Conservation (phyloP, 1,140 invertebrate genomes). For the Drosophila kanapiae region DNA sequence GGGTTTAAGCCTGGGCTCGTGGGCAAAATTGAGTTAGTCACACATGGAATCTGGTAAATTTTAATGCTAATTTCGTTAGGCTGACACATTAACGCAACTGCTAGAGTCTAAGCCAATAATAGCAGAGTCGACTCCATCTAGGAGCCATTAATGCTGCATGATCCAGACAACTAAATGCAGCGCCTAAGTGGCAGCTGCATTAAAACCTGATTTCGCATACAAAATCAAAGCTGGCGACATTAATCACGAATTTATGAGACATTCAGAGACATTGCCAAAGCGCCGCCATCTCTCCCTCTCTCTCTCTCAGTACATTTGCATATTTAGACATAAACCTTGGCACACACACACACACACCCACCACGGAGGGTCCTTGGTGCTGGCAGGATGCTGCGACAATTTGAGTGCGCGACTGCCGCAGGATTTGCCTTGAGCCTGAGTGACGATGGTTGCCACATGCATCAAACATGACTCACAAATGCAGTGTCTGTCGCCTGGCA, state of each 20-base stretch:
- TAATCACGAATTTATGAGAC: constrained; percentile 60
- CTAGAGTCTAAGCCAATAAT: constrained; percentile 62
- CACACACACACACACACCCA: constrained; percentile 25
- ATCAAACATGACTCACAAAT: constrained; percentile 61
- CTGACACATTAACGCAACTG: constrained; percentile 66
- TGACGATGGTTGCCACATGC: constrained; percentile 56
- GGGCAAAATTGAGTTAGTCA: constrained; percentile 71
- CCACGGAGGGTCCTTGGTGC: constrained; percentile 5
- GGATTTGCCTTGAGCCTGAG: constrained; percentile 29
- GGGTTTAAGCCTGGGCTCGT: not conserved
- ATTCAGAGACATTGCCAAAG: constrained; percentile 34
- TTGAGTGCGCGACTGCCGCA: constrained; percentile 62
- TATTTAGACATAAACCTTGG: constrained; percentile 55
- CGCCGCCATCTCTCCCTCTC: not conserved
- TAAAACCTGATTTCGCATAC: constrained; percentile 55
- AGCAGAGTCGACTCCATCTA: constrained; percentile 11
- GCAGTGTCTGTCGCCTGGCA: constrained; percentile 32
- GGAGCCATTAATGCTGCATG: constrained; percentile 55
- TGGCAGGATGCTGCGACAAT: constrained; percentile 52
- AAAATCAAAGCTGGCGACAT: constrained; percentile 52
- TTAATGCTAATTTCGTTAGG: constrained; percentile 79
- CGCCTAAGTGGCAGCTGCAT: constrained; percentile 52
- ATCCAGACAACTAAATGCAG: constrained; percentile 51
- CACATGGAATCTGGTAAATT: constrained; percentile 67
- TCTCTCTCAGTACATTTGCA: constrained; percentile 48